phyloP scores from a whole-genome alignment of 2,888 invertebrate genomes.

The Gymnocheta viridis region DNA sequence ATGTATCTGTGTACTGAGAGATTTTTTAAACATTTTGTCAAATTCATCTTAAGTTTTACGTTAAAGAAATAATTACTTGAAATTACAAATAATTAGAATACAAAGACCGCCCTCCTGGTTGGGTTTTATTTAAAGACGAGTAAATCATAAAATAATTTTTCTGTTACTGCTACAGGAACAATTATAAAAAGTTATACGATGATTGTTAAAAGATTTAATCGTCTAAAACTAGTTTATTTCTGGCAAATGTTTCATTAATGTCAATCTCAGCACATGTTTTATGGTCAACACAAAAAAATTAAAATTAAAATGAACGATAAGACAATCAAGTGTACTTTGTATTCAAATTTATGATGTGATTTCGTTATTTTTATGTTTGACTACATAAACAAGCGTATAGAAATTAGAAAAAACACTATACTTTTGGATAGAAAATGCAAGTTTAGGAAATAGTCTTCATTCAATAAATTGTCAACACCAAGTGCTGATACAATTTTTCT shows the following conservation, averaged over 20 bases:
- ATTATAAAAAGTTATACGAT: neutral
- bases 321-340: slow-evolving; percentile 1
- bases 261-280: slow-evolving; percentile 17
- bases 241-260: slow-evolving; percentile 1
- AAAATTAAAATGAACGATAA: no score
- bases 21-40: neutral
- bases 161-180: neutral
- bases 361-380: slow-evolving; percentile 8
- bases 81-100: neutral
- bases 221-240: slow-evolving; percentile 39
- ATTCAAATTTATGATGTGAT: neutral
- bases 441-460: neutral
- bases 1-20: no score
- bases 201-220: slow-evolving; percentile 19
- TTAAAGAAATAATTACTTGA: neutral
- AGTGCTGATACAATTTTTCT: neutral
- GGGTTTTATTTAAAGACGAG: neutral
- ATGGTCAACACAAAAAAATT: slow-evolving; percentile 15
- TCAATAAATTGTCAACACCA: neutral
- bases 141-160: slow-evolving; percentile 5
- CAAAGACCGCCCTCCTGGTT: no score
- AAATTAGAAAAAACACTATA: neutral
- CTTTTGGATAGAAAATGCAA: neutral
- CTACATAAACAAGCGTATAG: neutral
- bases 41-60: neutral